Evolutionary conservation across 2,113 vertebrate species (phyloP).

Genomic region (Podilymbus podiceps): DNA sequence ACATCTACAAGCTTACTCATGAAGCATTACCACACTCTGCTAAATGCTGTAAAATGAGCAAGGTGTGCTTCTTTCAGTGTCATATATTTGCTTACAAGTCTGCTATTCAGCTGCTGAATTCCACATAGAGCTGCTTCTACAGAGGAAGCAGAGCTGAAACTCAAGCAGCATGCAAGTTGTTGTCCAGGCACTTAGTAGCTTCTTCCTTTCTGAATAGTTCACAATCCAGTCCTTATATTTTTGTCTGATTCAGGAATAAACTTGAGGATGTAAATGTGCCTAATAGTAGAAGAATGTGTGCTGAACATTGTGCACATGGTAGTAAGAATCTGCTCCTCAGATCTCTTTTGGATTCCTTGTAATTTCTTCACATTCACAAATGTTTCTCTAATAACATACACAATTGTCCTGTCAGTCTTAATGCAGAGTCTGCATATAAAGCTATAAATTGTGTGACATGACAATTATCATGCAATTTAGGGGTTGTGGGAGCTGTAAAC

Average conservation of each 20-base stretch:
- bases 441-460: constrained; percentile 42
- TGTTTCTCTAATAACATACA: constrained; percentile 1
- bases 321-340: background rate
- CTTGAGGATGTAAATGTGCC: background rate
- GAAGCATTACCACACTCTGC: background rate
- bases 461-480: constrained; percentile 49
- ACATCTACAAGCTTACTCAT: background rate
- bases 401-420: constrained; percentile 1
- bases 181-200: background rate
- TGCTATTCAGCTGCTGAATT: background rate
- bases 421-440: background rate
- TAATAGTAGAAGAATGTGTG: background rate
- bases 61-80: background rate
- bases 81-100: background rate
- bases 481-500: constrained; percentile 52
- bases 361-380: constrained; percentile 10
- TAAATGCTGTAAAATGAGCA: background rate
- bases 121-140: background rate
- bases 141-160: background rate
- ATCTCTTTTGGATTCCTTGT: background rate
- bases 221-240: background rate
- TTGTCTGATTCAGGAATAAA: background rate
- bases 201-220: background rate
- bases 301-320: too few species aligned
- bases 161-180: background rate